These are phyloP conservation scores for Lomographa bimaculata DNA, from an alignment of 2,888 invertebrate genomes.

Conservation along the genomic window DNA sequence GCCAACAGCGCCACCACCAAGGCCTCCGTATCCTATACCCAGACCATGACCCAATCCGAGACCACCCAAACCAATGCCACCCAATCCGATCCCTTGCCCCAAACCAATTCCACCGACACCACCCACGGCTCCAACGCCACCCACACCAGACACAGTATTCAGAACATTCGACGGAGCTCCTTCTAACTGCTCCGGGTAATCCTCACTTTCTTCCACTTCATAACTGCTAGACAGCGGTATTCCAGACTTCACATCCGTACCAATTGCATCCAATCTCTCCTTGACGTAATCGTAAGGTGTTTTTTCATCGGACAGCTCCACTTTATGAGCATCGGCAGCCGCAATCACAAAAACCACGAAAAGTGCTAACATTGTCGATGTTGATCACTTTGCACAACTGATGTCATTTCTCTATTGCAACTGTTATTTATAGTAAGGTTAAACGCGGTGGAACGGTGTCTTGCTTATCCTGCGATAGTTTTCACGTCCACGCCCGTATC, in stretches of 20 bases:
- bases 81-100: slow-evolving; percentile 37
- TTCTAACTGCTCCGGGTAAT: slow-evolving; percentile 77
- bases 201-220: slow-evolving; percentile 84
- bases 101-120: slow-evolving; percentile 31
- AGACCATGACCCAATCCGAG: slow-evolving; percentile 41
- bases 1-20: slow-evolving; percentile 43
- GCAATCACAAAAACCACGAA: slow-evolving; percentile 52
- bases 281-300: slow-evolving; percentile 76
- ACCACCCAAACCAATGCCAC: slow-evolving; percentile 44
- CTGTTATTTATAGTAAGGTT: slow-evolving; percentile 76
- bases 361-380: slow-evolving; percentile 61
- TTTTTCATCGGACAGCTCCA: slow-evolving; percentile 66
- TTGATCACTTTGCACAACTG: slow-evolving; percentile 68
- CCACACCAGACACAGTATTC: slow-evolving; percentile 63
- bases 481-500: slow-evolving; percentile 62
- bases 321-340: slow-evolving; percentile 52
- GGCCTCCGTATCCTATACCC: slow-evolving; percentile 39
- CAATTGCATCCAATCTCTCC: slow-evolving; percentile 63
- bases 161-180: slow-evolving; percentile 71
- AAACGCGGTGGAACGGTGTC: slow-evolving; percentile 74
- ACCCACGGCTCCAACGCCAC: slow-evolving; percentile 45
- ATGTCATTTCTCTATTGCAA: slow-evolving; percentile 69
- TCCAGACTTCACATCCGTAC: slow-evolving; percentile 58
- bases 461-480: slow-evolving; percentile 72
- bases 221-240: slow-evolving; percentile 76